Evolutionary conservation across 2,113 vertebrate genomes (phyloP).

Genomic region (Syngnathus floridae): DNA sequence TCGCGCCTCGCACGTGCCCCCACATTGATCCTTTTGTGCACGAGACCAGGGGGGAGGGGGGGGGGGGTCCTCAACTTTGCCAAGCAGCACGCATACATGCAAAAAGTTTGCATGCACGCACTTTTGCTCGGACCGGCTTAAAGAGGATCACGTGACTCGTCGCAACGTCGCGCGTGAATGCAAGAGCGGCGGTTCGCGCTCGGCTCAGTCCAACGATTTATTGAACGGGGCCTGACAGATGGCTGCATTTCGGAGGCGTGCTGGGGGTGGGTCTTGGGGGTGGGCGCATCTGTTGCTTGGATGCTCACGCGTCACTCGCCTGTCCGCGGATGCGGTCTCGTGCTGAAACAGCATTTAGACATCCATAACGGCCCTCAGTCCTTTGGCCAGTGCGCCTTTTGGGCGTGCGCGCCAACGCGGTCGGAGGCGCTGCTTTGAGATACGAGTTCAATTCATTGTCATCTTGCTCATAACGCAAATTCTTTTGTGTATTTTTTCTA

Average conservation of each 20-base stretch:
- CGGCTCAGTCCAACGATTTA: slow-evolving; percentile 56
- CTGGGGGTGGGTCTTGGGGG: slow-evolving; percentile 7
- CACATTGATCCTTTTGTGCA: slow-evolving; percentile 71
- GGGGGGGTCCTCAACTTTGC: slow-evolving; percentile 28
- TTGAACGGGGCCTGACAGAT: slow-evolving; percentile 63
- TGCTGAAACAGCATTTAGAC: slow-evolving; percentile 62
- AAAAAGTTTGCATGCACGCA: neutral
- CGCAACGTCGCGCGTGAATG: slow-evolving; percentile 16
- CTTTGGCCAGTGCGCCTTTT: slow-evolving; percentile 29
- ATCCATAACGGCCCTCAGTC: slow-evolving; percentile 47
- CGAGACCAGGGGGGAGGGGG: slow-evolving; percentile 41
- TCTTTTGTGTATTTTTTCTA: too few relatives aligned
- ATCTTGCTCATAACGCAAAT: too few relatives aligned
- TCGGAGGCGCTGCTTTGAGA: too few relatives aligned
- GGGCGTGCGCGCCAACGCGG: neutral
- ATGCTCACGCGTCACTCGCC: slow-evolving; percentile 59
- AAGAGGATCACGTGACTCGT: slow-evolving; percentile 38
- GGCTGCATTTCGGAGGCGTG: slow-evolving; percentile 54
- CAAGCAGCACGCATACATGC: slow-evolving; percentile 6
- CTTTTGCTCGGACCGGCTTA: neutral
- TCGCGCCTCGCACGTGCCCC: slow-evolving; percentile 72
- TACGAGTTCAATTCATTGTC: too few relatives aligned
- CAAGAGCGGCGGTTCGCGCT: slow-evolving; percentile 26
- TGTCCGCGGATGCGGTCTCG: slow-evolving; percentile 50
- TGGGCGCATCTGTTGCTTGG: slow-evolving; percentile 67